A percentile compares a stretch with the other conserved stretches of the same genome.
Conservation (phyloP, 1,140 invertebrate species). For the Calephelis nemesis region DNA sequence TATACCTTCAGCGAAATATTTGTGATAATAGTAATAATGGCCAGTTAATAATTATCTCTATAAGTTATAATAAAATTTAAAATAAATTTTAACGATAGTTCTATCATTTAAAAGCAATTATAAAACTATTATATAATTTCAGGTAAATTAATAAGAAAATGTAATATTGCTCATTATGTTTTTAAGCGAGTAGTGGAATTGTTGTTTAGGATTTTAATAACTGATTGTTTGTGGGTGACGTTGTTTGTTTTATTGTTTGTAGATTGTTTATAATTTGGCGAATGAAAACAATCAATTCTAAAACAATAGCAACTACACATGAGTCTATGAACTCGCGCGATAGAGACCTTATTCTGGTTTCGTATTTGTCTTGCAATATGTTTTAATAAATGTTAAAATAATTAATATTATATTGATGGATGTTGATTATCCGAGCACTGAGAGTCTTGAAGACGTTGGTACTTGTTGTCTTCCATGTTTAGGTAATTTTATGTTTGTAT, state of each 20-base stretch:
- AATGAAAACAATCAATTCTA: constrained; percentile 1
- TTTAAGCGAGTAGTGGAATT: too few species aligned
- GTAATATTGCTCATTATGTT: too few species aligned
- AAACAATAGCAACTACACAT: neutral
- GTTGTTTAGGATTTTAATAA: neutral
- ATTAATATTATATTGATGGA: constrained; percentile 42
- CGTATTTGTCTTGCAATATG: constrained; percentile 7
- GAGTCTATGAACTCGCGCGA: constrained; percentile 1
- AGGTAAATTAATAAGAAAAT: too few species aligned
- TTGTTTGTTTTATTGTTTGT: constrained; percentile 4
- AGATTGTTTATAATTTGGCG: neutral
- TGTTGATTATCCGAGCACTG: constrained; percentile 50
- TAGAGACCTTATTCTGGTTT: neutral
- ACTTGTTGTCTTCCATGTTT: constrained; percentile 69
- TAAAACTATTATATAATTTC: too few species aligned
- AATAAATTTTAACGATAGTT: too few species aligned
- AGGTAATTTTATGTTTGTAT: constrained; percentile 35
- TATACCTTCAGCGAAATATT: too few species aligned
- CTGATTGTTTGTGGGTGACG: neutral
- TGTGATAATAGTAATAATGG: too few species aligned
- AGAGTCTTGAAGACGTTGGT: constrained; percentile 63
- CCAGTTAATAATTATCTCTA: too few species aligned
- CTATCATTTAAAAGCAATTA: too few species aligned
- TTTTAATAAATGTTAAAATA: constrained; percentile 39
- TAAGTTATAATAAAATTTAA: too few species aligned